phyloP scores from a whole-genome alignment of 2,113 vertebrate species.

The Muscicapa adusta region DNA sequence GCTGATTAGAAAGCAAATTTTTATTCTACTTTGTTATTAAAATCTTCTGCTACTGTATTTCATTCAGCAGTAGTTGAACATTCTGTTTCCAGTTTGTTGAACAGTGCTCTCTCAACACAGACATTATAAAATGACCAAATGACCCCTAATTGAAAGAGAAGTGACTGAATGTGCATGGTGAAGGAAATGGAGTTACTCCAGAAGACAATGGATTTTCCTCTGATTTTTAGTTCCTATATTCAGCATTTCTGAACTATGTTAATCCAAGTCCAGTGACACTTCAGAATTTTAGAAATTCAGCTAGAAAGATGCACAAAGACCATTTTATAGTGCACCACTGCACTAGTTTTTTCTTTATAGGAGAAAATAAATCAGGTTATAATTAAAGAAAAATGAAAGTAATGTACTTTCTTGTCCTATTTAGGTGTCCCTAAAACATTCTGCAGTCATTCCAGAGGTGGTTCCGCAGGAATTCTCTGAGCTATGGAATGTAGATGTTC shows the following conservation, averaged over 20 bases:
- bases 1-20: background rate
- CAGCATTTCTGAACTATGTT: background rate
- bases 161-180: background rate
- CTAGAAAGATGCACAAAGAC: background rate
- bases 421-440: background rate
- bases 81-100: background rate
- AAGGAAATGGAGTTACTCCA: background rate
- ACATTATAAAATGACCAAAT: background rate
- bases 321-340: rapidly evolving
- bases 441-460: background rate
- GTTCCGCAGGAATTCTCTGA: background rate
- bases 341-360: background rate
- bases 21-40: background rate
- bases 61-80: background rate
- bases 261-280: background rate
- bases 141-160: background rate
- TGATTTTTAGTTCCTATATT: background rate
- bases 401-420: background rate
- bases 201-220: background rate
- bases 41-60: background rate
- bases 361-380: background rate
- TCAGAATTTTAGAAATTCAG: background rate
- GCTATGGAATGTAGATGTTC: background rate
- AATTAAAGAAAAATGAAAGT: background rate
- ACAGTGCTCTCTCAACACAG: background rate